These are phyloP conservation scores for Calypte anna DNA, from an alignment of 2,113 vertebrate genomes.

Conservation along the genomic window DNA sequence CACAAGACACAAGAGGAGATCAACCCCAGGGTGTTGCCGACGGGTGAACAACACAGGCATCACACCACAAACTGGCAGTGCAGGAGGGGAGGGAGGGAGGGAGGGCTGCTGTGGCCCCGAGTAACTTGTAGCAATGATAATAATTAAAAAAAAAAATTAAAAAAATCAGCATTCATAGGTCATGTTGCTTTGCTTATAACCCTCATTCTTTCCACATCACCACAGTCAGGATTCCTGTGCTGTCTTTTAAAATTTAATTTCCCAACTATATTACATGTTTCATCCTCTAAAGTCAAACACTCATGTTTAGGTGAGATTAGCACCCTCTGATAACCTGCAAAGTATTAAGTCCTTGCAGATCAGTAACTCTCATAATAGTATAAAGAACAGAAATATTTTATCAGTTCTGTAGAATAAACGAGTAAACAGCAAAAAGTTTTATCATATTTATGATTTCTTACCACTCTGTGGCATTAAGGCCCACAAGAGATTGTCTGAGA, in stretches of 20 bases:
- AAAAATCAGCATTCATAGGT: not conserved
- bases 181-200: slow-evolving; percentile 24
- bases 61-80: not conserved
- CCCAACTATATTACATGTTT: not conserved
- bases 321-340: not conserved
- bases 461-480: accelerated
- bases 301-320: slow-evolving; percentile 19
- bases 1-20: no score
- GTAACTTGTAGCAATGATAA: not conserved
- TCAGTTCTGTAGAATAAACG: not conserved
- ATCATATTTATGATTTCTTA: not conserved
- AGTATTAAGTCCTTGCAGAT: not conserved
- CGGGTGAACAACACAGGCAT: not conserved
- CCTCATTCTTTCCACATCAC: slow-evolving; percentile 31
- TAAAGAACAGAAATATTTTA: not conserved
- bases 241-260: slow-evolving; percentile 30
- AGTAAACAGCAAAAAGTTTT: not conserved
- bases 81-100: accelerated
- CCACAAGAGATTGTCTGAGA: not conserved
- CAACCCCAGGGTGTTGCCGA: not conserved
- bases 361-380: not conserved
- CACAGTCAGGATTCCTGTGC: not conserved
- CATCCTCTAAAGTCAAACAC: not conserved
- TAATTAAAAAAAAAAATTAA: not conserved
- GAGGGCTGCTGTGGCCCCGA: not conserved